Conservation (phyloP, 2,888 invertebrate species). For the Selenia dentaria region DNA sequence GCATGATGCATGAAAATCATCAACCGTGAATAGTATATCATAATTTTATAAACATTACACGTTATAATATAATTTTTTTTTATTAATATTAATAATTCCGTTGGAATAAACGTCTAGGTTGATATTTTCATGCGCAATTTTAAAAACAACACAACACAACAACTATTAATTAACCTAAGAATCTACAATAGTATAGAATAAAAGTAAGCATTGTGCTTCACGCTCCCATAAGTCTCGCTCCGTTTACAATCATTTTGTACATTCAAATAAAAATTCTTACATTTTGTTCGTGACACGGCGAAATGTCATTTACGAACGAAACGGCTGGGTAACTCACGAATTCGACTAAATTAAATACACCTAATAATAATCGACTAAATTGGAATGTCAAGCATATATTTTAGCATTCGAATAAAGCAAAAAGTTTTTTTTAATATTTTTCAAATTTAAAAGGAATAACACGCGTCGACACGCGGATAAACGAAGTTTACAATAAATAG, state of each 20-base stretch:
- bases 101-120: constrained; percentile 56
- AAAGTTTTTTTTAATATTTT: constrained; percentile 50
- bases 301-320: constrained; percentile 41
- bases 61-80: not conserved
- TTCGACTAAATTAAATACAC: constrained; percentile 71
- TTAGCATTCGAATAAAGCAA: constrained; percentile 60
- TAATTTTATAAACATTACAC: constrained; percentile 52
- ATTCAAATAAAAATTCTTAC: constrained; percentile 45
- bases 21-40: constrained; percentile 36
- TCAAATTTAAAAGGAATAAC: constrained; percentile 37
- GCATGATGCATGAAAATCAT: constrained; percentile 64
- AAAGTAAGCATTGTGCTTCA: constrained; percentile 72
- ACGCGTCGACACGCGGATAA: constrained; percentile 55
- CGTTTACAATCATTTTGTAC: constrained; percentile 42
- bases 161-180: constrained; percentile 71
- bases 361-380: constrained; percentile 67
- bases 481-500: constrained; percentile 79
- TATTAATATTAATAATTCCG: constrained; percentile 28
- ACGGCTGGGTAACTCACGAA: constrained; percentile 64
- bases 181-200: constrained; percentile 55
- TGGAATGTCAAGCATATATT: constrained; percentile 68
- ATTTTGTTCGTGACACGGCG: constrained; percentile 20
- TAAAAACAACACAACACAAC: constrained; percentile 77
- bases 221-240: constrained; percentile 42
- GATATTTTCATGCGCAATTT: constrained; percentile 58